Conservation (phyloP, 2,888 invertebrate genomes). For the Trisateles emortualis region DNA sequence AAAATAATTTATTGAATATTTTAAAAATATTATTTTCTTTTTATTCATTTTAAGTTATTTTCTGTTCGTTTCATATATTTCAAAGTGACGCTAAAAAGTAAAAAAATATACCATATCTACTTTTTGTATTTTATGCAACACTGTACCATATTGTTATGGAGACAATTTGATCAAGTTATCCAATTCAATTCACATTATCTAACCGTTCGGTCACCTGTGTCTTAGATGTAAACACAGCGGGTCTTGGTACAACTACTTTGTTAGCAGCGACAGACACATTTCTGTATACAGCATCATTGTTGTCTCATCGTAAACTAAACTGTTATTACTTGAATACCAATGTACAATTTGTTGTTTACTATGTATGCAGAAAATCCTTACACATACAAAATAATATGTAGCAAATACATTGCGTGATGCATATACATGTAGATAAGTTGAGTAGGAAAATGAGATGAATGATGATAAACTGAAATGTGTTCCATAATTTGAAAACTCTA, state of each 20-base stretch:
- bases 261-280: slow-evolving; percentile 13
- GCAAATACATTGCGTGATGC: not conserved
- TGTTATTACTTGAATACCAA: slow-evolving; percentile 6
- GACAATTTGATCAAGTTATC: not conserved
- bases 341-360: not conserved
- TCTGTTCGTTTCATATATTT: no score
- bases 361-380: no score
- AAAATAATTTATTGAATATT: not conserved
- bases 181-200: slow-evolving; percentile 5
- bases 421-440: no score
- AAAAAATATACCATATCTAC: no score
- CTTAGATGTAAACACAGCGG: slow-evolving; percentile 1
- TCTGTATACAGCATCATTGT: slow-evolving; percentile 19
- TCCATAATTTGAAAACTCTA: no score
- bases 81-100: no score
- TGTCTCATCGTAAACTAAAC: slow-evolving; percentile 18
- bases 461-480: no score
- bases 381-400: not conserved
- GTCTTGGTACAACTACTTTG: slow-evolving; percentile 17
- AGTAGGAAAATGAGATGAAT: no score
- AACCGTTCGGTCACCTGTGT: slow-evolving; percentile 14
- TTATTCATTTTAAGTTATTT: no score
- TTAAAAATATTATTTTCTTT: not conserved
- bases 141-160: not conserved
- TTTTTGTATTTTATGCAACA: no score